phyloP scores from a whole-genome alignment of 2,888 invertebrate genomes.

The Adela reaumurella region DNA sequence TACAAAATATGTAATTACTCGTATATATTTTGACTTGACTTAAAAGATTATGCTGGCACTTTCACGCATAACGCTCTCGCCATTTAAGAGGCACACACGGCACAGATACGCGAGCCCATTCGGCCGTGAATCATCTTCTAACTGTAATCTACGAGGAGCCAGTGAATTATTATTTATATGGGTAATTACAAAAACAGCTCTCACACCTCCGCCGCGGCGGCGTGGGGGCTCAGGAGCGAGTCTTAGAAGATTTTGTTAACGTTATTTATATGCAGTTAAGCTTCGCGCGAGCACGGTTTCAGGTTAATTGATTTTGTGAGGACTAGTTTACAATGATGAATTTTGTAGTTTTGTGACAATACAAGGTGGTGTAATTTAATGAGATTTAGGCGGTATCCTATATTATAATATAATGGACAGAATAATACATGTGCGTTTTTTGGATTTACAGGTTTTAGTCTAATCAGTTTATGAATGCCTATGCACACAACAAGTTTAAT shows the following conservation, averaged over 20 bases:
- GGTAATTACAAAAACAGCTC: slow-evolving; percentile 54
- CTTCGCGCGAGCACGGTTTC: neutral
- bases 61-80: slow-evolving; percentile 7
- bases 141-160: slow-evolving; percentile 42
- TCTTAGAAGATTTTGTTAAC: neutral
- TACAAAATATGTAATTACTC: no score
- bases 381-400: no score
- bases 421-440: no score
- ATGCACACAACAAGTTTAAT: no score
- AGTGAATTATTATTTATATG: slow-evolving; percentile 51
- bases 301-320: neutral
- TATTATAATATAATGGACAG: no score
- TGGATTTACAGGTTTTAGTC: no score
- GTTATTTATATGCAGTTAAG: neutral
- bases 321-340: no score
- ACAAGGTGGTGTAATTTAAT: no score
- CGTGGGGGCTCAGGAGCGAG: neutral
- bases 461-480: no score
- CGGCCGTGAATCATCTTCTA: slow-evolving; percentile 36
- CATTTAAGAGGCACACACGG: slow-evolving; percentile 9
- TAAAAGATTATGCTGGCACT: neutral
- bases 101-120: slow-evolving; percentile 9
- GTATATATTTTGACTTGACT: no score
- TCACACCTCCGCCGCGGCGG: slow-evolving; percentile 25
- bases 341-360: no score